Evolutionary conservation across 2,797 vertebrate species (phyloP), one percentile per base, ranked within the genome.

Genomic region (Malurus leucopterus): DNA sequence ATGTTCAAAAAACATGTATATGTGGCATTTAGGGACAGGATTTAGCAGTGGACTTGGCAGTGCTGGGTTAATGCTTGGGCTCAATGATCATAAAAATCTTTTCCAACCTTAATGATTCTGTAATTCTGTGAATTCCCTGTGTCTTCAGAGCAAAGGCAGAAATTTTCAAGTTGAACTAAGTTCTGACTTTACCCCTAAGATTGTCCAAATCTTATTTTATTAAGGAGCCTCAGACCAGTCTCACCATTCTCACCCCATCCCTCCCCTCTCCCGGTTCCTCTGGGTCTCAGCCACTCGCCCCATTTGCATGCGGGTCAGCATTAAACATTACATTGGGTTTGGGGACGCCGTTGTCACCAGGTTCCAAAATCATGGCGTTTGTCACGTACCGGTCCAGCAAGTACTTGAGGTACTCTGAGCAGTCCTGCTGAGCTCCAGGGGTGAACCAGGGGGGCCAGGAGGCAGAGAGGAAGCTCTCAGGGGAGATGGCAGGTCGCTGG

Each of bases 401-500:
- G 75, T 98, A 98, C 84, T 98, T 98, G 82, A 98, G 96, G 73
- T 98, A 98, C 84, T 98, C 98, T 0, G 98, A 98, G 93, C 98
- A 98, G 95, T 98, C 98, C 88, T 98, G 98, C 91, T 98, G 98
- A 68, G 97, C 96, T 5, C 98, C 98, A 0, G 97, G 97, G 22
- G 96, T 97, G 93, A 98, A 98, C 98, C 98, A 98, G 40, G 98
- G 98, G 1, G 98, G 98, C 97, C 97, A 98, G 38, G 98, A 98
- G 5, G 97, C 98, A 55, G 96, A 96, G 15, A 98, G 93, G 90
- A 98, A 98, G 62, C 95, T 97, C 93, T 98, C 97, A 0, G 98
- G 98, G 32, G 98, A 98, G 91, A 98, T 97, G 62, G 97, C 97
- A 53, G 98, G 98, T 81, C 98, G 88, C 98, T 98, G 72, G 61